These are phyloP conservation scores for Arrhamphus sclerolepis DNA, from an alignment of 2,797 vertebrate species.

Conservation along the genomic window DNA sequence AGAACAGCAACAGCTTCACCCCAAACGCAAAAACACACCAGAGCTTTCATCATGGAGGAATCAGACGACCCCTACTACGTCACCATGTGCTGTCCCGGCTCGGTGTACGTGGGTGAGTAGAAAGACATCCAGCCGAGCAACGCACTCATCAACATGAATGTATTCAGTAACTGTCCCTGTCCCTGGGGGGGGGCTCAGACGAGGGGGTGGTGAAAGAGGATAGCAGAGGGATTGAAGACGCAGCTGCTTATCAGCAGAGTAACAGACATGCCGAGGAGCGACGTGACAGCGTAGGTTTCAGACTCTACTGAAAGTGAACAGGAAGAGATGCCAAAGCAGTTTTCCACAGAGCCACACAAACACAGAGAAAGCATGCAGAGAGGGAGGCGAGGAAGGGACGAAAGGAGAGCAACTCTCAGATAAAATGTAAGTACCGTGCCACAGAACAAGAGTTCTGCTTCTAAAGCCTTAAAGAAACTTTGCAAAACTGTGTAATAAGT, in stretches of 20 bases:
- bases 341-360: conserved; percentile 27
- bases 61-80: conserved; percentile 69
- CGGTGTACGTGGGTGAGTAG: conserved; percentile 78
- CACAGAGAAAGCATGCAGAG: conserved; percentile 30
- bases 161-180: conserved; percentile 20
- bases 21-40: conserved; percentile 30
- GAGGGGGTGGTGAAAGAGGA: conserved; percentile 40
- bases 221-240: conserved; percentile 45
- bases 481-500: too few species aligned
- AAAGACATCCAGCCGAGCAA: conserved; percentile 11
- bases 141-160: conserved; percentile 6
- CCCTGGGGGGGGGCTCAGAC: conserved; percentile 21
- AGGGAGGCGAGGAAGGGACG: conserved; percentile 20
- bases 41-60: conserved; percentile 56
- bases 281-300: conserved; percentile 41
- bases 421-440: conserved; percentile 59
- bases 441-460: not conserved
- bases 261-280: conserved; percentile 57
- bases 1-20: conserved; percentile 13
- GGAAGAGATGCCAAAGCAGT: conserved; percentile 20
- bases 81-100: conserved; percentile 67
- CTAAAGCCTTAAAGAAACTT: not conserved
- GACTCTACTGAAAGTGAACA: conserved; percentile 34
- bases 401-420: conserved; percentile 23
- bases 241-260: conserved; percentile 67